phyloP scores from a whole-genome alignment of 2,888 invertebrate species.

The Tortrix viridana region DNA sequence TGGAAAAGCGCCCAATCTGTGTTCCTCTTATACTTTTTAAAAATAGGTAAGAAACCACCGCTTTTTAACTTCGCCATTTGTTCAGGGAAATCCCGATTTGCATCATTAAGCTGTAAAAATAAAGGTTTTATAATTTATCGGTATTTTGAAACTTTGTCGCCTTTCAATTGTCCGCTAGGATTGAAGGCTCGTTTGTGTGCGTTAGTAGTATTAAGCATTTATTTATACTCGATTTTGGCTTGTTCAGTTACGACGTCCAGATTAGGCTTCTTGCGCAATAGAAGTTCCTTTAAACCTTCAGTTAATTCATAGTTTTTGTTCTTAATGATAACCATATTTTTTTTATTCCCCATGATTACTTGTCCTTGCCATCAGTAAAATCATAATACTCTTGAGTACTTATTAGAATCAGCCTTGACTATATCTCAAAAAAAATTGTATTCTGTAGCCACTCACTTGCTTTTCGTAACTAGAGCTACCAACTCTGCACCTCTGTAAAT shows the following conservation, averaged over 20 bases:
- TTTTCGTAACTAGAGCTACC: no score
- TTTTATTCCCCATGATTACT: background rate
- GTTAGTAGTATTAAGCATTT: constrained; percentile 26
- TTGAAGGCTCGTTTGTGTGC: constrained; percentile 11
- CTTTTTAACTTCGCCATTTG: background rate
- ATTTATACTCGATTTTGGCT: constrained; percentile 36
- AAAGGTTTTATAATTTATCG: constrained; percentile 6
- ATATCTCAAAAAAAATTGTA: no score
- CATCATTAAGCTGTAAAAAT: constrained; percentile 3
- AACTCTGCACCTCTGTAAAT: no score
- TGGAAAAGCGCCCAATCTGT: no score
- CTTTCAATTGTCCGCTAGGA: constrained; percentile 6
- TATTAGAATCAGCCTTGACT: no score
- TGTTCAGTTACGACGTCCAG: constrained; percentile 9
- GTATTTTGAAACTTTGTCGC: constrained; percentile 17
- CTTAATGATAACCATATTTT: background rate
- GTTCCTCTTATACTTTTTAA: constrained; percentile 10
- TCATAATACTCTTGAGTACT: no score
- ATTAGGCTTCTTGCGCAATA: constrained; percentile 30
- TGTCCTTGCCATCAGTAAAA: no score
- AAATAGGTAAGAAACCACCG: constrained; percentile 1
- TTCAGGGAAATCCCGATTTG: background rate
- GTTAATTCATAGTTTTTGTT: constrained; percentile 30
- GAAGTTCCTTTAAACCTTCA: constrained; percentile 29
- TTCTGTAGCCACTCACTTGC: no score